Evolutionary conservation across 2,888 invertebrate species (phyloP).

Genomic region (Autographa gamma): DNA sequence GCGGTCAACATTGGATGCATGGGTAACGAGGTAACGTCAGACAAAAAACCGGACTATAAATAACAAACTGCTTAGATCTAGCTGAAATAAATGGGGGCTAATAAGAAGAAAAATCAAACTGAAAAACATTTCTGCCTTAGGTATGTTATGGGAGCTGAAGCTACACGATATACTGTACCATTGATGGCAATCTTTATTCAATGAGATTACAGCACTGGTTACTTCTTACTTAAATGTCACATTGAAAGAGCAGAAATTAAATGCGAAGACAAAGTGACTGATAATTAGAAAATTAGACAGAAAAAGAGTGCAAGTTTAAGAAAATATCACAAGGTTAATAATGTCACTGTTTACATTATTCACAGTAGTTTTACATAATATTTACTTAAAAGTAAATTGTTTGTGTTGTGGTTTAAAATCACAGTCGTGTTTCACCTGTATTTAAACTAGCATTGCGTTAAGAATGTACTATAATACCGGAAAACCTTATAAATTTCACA

Average conservation of each 20-base stretch:
- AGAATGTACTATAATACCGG: conserved; percentile 10
- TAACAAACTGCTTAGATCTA: conserved; percentile 11
- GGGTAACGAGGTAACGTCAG: not conserved
- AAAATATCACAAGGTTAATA: not conserved
- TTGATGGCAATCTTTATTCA: no score
- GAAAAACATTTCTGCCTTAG: not conserved
- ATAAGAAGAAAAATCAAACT: conserved; percentile 3
- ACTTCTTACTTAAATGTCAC: no score
- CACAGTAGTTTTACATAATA: not conserved
- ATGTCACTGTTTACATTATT: not conserved
- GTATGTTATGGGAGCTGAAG: no score
- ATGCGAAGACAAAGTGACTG: no score
- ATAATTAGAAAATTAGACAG: no score
- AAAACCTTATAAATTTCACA: conserved; percentile 31
- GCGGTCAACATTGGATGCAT: conserved; percentile 7
- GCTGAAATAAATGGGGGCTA: conserved; percentile 1
- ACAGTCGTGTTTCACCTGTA: not conserved
- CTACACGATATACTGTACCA: no score
- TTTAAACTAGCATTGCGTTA: not conserved
- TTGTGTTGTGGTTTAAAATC: not conserved
- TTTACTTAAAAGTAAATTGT: not conserved
- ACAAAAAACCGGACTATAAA: conserved; percentile 6
- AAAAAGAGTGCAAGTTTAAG: not conserved
- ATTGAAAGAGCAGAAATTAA: no score
- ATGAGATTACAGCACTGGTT: no score